phyloP scores from a whole-genome alignment of 2,797 vertebrate genomes.

The Triplophysa bombifrons region DNA sequence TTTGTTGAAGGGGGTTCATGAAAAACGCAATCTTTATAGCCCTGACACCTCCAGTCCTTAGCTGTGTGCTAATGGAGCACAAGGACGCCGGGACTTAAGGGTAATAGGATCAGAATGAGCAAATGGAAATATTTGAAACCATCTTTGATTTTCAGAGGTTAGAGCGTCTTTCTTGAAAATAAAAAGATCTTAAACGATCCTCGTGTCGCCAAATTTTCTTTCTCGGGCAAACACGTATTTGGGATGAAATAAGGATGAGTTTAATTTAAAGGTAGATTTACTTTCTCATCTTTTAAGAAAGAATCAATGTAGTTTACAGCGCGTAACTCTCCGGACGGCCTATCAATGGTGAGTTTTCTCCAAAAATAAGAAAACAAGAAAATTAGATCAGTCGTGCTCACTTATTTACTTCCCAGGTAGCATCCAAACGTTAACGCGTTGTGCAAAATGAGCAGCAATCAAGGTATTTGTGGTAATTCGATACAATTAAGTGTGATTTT shows the following conservation, averaged over 20 bases:
- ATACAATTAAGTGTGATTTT: constrained; percentile 70
- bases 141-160: background rate
- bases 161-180: too few species aligned
- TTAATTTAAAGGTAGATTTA: too few species aligned
- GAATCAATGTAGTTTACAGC: constrained; percentile 67
- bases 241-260: too few species aligned
- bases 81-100: constrained; percentile 12
- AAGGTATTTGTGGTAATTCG: constrained; percentile 69
- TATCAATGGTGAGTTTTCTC: constrained; percentile 58
- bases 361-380: constrained; percentile 71
- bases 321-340: constrained; percentile 58
- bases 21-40: constrained; percentile 32
- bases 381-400: constrained; percentile 64
- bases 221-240: too few species aligned
- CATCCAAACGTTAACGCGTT: constrained; percentile 62
- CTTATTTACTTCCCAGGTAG: constrained; percentile 71
- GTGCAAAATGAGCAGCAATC: constrained; percentile 71
- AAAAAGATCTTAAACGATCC: too few species aligned
- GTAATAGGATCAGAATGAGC: constrained; percentile 36
- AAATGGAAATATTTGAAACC: constrained; percentile 5
- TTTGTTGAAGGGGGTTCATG: constrained; percentile 69
- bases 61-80: constrained; percentile 32
- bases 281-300: constrained; percentile 22
- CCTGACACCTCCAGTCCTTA: constrained; percentile 16
- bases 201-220: too few species aligned